phyloP scores from a whole-genome alignment of 2,888 invertebrate genomes.

The Onthophagus sagittarius region DNA sequence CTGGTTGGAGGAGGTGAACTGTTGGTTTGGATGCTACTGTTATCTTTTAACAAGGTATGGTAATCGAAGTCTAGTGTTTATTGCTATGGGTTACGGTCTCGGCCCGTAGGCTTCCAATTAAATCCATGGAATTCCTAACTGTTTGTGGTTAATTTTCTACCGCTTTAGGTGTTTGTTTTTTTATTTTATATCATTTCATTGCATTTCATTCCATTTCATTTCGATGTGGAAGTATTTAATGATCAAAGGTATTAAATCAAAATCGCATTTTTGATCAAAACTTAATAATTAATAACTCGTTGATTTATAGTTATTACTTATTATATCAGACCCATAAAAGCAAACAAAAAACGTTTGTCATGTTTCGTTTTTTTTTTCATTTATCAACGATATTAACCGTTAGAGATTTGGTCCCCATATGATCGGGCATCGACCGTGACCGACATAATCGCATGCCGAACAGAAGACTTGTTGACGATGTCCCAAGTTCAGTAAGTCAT shows the following conservation, averaged over 20 bases:
- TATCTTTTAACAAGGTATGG: not conserved
- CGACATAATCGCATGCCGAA: not conserved
- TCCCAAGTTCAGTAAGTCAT: not conserved
- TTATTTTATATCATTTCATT: not conserved
- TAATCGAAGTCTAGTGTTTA: not conserved
- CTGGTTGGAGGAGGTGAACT: too few species aligned
- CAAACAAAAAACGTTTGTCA: not conserved
- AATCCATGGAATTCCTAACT: not conserved
- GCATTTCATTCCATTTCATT: too few species aligned
- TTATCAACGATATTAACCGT: not conserved
- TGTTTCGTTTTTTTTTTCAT: not conserved
- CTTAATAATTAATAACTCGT: too few species aligned
- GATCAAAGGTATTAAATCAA: too few species aligned
- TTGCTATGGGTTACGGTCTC: not conserved
- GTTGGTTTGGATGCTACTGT: not conserved
- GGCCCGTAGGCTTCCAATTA: not conserved
- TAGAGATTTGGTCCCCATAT: not conserved
- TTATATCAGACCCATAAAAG: too few species aligned
- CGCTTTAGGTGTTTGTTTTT: not conserved
- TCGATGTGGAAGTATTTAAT: too few species aligned
- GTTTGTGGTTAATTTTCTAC: not conserved
- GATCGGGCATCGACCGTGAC: constrained; percentile 7
- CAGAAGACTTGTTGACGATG: not conserved
- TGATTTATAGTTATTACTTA: too few species aligned
- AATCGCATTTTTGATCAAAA: too few species aligned